Conservation (phyloP, 2,888 invertebrate genomes). For the Andrena dorsata region DNA sequence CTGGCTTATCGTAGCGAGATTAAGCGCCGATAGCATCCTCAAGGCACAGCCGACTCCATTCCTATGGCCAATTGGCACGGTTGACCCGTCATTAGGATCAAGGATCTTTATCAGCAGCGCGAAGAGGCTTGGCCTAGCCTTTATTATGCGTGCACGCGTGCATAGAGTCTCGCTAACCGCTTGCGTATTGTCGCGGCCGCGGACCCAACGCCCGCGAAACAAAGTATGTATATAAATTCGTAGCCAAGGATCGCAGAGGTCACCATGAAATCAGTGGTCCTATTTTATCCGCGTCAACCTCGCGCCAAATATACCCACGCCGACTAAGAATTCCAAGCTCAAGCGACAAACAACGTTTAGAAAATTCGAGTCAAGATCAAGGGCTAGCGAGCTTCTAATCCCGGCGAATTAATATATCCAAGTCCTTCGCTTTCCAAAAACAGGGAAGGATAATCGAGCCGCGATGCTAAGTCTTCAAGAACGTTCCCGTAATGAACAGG, state of each 20-base stretch:
- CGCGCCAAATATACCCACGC: constrained; percentile 47
- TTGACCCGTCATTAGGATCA: constrained; percentile 84
- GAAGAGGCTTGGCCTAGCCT: constrained; percentile 67
- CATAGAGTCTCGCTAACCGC: constrained; percentile 35
- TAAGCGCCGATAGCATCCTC: constrained; percentile 56
- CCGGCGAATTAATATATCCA: no score
- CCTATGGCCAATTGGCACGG: constrained; percentile 81
- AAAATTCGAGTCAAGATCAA: constrained; percentile 16
- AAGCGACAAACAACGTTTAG: constrained; percentile 26
- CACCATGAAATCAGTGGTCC: constrained; percentile 47
- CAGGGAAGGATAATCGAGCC: no score
- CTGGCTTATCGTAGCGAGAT: constrained; percentile 51
- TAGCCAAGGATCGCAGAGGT: constrained; percentile 47
- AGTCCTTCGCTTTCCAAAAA: no score
- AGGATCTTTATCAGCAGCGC: constrained; percentile 75
- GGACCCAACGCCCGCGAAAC: constrained; percentile 37
- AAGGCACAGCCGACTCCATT: constrained; percentile 58
- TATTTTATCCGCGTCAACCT: constrained; percentile 48
- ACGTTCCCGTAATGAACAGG: no score
- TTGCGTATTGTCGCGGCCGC: constrained; percentile 32
- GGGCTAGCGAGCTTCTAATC: background rate
- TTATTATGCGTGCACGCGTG: constrained; percentile 64
- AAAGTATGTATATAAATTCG: constrained; percentile 41
- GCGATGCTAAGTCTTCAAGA: no score
- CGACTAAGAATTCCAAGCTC: constrained; percentile 26